These are phyloP conservation scores for Cebidichthys violaceus DNA, from an alignment of 2,113 vertebrate species.

Conservation along the genomic window DNA sequence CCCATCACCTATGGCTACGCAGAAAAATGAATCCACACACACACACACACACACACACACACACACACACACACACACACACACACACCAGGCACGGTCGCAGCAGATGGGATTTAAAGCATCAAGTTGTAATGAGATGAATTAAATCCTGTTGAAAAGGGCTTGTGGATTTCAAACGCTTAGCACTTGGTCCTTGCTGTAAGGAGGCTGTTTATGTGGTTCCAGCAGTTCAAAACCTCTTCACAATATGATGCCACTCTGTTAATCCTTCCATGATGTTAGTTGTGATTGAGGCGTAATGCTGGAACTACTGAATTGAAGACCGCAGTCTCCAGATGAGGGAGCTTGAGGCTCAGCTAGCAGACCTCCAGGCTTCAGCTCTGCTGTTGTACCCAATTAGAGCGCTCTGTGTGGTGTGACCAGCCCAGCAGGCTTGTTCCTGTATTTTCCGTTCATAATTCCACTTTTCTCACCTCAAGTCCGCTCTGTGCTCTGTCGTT, in stretches of 20 bases:
- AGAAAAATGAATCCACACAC: not conserved
- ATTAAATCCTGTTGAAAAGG: not conserved
- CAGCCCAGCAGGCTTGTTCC: conserved; percentile 25
- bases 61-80: too few species aligned
- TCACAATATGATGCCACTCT: not conserved
- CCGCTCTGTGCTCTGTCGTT: not conserved
- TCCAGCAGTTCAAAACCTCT: not conserved
- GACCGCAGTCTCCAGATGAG: conserved; percentile 68
- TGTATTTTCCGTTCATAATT: conserved; percentile 6
- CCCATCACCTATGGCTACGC: not conserved
- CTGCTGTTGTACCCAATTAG: conserved; percentile 36
- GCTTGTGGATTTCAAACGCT: not conserved
- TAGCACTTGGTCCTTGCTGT: not conserved
- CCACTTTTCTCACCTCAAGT: not conserved
- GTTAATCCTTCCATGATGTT: not conserved
- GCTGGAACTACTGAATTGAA: conserved; percentile 16
- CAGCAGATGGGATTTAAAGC: conserved; percentile 1
- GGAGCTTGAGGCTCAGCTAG: conserved; percentile 65
- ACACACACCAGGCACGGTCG: too few species aligned
- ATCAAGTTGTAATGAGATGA: not conserved
- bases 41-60: too few species aligned
- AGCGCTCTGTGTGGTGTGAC: conserved; percentile 1
- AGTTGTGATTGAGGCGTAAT: not conserved
- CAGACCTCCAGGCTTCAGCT: conserved; percentile 9
- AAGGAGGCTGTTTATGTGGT: not conserved